These are phyloP conservation scores for Aspiorhynchus laticeps DNA, from an alignment of 2,113 vertebrate genomes.

Conservation along the genomic window DNA sequence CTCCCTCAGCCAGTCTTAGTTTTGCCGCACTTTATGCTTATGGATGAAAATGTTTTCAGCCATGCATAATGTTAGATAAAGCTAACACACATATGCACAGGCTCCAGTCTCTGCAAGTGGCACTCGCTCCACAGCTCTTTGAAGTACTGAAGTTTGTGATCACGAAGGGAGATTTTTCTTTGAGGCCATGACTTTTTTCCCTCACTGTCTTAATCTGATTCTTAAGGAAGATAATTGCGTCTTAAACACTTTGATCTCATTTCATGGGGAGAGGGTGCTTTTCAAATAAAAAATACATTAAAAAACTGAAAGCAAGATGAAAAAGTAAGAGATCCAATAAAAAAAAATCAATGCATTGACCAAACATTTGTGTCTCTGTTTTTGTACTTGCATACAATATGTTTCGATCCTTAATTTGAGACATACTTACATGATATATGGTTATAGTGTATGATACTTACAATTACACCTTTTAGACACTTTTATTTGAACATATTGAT, in stretches of 20 bases:
- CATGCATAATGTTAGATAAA: not conserved
- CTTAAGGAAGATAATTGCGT: conserved; percentile 50
- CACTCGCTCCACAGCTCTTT: conserved; percentile 33
- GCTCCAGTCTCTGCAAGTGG: not conserved
- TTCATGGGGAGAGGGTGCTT: conserved; percentile 31
- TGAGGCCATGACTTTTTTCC: conserved; percentile 42
- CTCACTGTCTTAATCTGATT: conserved; percentile 41
- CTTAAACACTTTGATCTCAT: conserved; percentile 52
- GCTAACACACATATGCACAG: conserved; percentile 8
- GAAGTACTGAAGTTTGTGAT: conserved; percentile 48
- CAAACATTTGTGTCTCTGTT: not conserved
- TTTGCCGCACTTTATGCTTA: not conserved
- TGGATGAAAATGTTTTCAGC: not conserved
- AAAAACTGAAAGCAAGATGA: not conserved
- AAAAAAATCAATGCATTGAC: not conserved
- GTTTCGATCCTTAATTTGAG: not conserved
- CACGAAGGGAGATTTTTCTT: conserved; percentile 38
- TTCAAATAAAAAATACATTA: conserved; percentile 19
- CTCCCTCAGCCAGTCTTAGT: not conserved
- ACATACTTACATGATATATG: not conserved
- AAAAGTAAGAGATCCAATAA: not conserved
- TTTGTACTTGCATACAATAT: not conserved
- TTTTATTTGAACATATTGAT: not conserved
- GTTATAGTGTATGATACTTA: not conserved
- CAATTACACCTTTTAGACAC: not conserved